These are phyloP conservation scores for Achatina immaculata DNA, from an alignment of 1,140 invertebrate species.

Conservation along the genomic window DNA sequence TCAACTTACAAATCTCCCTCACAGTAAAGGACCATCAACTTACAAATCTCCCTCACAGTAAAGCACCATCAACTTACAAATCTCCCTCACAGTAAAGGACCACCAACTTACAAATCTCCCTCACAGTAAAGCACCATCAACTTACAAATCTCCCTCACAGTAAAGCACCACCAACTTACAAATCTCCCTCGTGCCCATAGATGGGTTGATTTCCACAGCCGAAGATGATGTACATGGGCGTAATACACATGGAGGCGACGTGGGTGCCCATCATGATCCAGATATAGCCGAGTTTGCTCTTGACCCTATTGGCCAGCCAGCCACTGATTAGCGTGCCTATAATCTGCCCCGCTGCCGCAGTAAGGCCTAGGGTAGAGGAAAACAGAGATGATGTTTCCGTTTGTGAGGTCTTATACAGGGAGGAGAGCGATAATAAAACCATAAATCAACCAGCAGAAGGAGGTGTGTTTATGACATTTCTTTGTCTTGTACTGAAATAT, in stretches of 20 bases:
- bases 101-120: too few relatives aligned
- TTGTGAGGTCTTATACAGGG: background rate
- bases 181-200: constrained; percentile 13
- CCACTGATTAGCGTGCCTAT: background rate
- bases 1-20: too few relatives aligned
- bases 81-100: too few relatives aligned
- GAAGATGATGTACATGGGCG: constrained; percentile 1
- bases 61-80: too few relatives aligned
- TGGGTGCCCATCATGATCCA: constrained; percentile 10
- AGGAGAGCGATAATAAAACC: background rate
- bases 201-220: constrained; percentile 12
- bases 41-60: too few relatives aligned
- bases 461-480: background rate
- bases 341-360: background rate
- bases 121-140: too few relatives aligned
- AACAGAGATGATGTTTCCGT: too few relatives aligned
- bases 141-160: too few relatives aligned
- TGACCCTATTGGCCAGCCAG: constrained; percentile 15
- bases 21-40: too few relatives aligned
- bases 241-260: background rate
- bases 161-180: too few relatives aligned
- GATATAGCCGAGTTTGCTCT: constrained; percentile 9
- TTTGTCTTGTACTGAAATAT: background rate
- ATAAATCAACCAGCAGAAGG: background rate
- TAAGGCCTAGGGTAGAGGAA: background rate